Conservation (phyloP, 1,140 invertebrate species). For the Nomia melanderi region DNA sequence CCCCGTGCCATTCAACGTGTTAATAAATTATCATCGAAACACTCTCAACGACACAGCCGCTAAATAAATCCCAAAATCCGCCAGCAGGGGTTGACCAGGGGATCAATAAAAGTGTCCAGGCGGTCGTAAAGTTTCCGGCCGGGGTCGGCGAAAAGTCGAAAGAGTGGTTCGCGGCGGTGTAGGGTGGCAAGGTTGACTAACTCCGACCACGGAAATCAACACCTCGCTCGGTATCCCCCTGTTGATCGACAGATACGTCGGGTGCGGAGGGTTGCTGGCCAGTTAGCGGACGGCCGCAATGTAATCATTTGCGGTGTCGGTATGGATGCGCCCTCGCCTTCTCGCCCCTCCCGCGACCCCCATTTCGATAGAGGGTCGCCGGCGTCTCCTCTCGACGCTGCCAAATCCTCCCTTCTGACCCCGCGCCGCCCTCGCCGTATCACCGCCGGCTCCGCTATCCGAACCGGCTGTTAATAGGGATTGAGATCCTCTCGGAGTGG, state of each 20-base stretch:
- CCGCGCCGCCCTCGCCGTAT: conserved; percentile 1
- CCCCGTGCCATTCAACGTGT: no score
- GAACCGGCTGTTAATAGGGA: conserved; percentile 62
- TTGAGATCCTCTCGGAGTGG: conserved; percentile 53
- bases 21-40: no score
- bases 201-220: conserved; percentile 54
- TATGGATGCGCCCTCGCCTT: conserved; percentile 67
- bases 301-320: conserved; percentile 78
- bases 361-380: conserved; percentile 22
- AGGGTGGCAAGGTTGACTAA: conserved; percentile 52
- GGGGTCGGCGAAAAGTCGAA: conserved; percentile 41
- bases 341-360: background rate
- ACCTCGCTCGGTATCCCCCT: conserved; percentile 57
- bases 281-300: conserved; percentile 77
- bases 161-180: background rate
- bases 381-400: conserved; percentile 52
- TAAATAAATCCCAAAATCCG: no score
- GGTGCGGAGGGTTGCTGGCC: conserved; percentile 67
- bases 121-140: background rate
- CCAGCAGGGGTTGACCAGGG: no score
- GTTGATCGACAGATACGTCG: conserved; percentile 64
- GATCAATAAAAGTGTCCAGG: no score
- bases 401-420: conserved; percentile 52
- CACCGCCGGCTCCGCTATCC: conserved; percentile 48
- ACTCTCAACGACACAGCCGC: no score